Base-by-base conservation (phyloP, 2,888 invertebrate species). In the Petrolisthes manimaculis region DNA sequence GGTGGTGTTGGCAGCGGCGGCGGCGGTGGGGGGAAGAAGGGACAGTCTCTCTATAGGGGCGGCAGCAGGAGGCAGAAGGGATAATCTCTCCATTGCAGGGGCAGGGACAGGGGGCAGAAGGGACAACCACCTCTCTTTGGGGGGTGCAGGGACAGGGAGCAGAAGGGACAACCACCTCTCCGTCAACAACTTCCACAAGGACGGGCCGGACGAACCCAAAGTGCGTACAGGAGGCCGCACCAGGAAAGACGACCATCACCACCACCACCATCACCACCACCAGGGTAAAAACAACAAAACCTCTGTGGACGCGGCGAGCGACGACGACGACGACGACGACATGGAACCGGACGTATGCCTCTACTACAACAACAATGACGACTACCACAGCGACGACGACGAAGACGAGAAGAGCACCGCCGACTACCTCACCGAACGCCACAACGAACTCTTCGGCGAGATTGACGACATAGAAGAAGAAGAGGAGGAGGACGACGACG, bases 391-490 rank as follows among this genome's bases (percentile, higher is more conserved):
- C 24, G 86, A 78, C 18, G 87, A 89, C 9, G 87, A 88, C 18
- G 87, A 85, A 21, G 84, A 90, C 5, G 89, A 86, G 21, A 86
- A 79, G 61, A 88, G 75, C 51, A 87, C 83, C 54, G 75, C 84
- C 6, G 88, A 86, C 14, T 89, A 86, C 37, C 53, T 89, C 14
- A 89, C 55, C 55, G 86, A 85, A 56, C 78, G 89, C 9, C 90
- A 90, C 53, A 90, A 82, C 79, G 90, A 89, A 84, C 75, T 90
- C 37, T 90, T 90, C 82, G 90, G 90, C 12, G 90, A 90, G 77
- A 90, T 90, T 67, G 90, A 88, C 81, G 90, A 90, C 71, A 89
- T 90, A 37, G 90, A 90, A 54, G 90, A 90, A 56, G 87, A 87
- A 9, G 83, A 84, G 5, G 85, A 80, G n/a, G 80, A 37, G 9